A percentile compares a stretch with the other conserved stretches of the same genome.
phyloP scores from a whole-genome alignment of 1,140 invertebrate species.

The Aradophagus sp. region DNA sequence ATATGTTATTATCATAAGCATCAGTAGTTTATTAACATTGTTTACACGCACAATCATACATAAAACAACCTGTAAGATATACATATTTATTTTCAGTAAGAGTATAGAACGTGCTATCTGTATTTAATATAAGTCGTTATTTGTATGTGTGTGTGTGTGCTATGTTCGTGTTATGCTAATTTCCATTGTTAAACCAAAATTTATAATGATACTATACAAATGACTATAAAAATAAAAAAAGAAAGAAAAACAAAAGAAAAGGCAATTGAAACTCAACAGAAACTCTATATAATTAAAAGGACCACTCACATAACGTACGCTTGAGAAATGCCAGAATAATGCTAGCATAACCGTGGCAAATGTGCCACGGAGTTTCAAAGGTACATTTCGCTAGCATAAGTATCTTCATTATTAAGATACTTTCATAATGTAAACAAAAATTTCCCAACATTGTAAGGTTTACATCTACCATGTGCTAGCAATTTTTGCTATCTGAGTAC shows the following conservation, averaged over 20 bases:
- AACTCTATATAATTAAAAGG: too few species aligned
- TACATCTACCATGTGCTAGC: too few species aligned
- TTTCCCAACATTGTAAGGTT: too few species aligned
- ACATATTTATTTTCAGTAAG: conserved; percentile 60
- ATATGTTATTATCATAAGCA: conserved; percentile 67
- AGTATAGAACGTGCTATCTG: conserved; percentile 62
- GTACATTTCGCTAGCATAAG: too few species aligned
- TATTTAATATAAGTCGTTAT: conserved; percentile 70
- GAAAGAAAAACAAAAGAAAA: conserved; percentile 12
- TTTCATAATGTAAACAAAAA: too few species aligned
- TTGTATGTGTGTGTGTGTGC: conserved; percentile 64
- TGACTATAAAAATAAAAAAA: conserved; percentile 45
- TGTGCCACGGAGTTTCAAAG: too few species aligned
- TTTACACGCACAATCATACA: conserved; percentile 74
- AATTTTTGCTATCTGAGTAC: too few species aligned
- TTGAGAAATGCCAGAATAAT: too few species aligned
- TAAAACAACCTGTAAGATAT: conserved; percentile 72
- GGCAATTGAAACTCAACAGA: conserved; percentile 16
- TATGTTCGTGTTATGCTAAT: conserved; percentile 64
- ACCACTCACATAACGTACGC: too few species aligned
- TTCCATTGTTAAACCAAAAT: conserved; percentile 18
- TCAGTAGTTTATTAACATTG: conserved; percentile 72
- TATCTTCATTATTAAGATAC: too few species aligned
- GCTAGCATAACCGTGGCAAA: too few species aligned
- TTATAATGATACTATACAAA: conserved; percentile 18